phyloP scores from a whole-genome alignment of 2,888 invertebrate species.

The Drosophila paucipuncta region DNA sequence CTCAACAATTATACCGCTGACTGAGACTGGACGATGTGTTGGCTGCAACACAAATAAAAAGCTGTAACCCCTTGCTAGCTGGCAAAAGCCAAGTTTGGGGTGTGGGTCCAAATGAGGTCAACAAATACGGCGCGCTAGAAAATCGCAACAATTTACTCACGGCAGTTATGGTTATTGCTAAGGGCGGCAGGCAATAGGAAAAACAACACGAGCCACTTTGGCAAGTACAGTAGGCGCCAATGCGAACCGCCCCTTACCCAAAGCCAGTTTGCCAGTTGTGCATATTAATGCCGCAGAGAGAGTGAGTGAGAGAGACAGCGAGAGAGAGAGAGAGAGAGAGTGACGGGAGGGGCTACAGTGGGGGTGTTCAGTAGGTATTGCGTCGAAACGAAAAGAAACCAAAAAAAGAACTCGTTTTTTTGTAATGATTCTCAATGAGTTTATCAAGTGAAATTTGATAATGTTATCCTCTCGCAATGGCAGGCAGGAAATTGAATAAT shows the following conservation, averaged over 20 bases:
- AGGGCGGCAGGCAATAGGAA: conserved; percentile 9
- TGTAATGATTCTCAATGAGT: conserved; percentile 65
- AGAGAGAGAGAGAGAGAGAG: neutral
- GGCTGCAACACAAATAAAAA: conserved; percentile 9
- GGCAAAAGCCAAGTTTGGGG: conserved; percentile 18
- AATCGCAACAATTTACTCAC: conserved; percentile 43
- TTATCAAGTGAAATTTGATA: neutral
- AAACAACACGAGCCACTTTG: neutral
- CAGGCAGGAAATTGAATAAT: conserved; percentile 44
- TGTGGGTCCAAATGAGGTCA: conserved; percentile 68
- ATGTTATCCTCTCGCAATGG: neutral
- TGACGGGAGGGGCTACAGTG: conserved; percentile 1
- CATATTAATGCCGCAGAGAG: conserved; percentile 62
- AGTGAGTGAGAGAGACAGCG: neutral
- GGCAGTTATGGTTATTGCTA: conserved; percentile 28
- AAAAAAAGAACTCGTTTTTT: conserved; percentile 59
- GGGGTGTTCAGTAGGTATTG: conserved; percentile 24
- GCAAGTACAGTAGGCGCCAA: conserved; percentile 73
- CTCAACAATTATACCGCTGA: neutral
- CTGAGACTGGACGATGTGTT: conserved; percentile 13
- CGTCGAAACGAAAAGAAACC: conserved; percentile 9
- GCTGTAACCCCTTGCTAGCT: neutral
- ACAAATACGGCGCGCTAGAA: conserved; percentile 31
- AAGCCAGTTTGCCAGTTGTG: conserved; percentile 63
- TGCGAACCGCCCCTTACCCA: conserved; percentile 23